These are phyloP conservation scores for Montifringilla adamsi DNA, from an alignment of 2,113 vertebrate genomes.

Conservation along the genomic window DNA sequence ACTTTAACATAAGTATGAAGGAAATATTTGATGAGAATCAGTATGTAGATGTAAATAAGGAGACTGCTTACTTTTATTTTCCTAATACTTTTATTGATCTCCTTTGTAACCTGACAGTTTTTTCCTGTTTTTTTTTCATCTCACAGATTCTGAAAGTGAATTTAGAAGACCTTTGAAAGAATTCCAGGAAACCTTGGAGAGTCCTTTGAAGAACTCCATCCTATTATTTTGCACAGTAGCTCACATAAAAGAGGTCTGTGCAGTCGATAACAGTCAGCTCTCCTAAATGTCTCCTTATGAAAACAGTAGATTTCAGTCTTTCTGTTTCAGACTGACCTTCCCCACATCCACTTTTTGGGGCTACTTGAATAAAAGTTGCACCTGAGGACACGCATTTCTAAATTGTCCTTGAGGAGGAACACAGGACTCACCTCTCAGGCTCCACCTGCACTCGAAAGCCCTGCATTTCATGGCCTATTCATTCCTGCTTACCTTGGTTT, in stretches of 20 bases:
- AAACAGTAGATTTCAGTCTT: background rate
- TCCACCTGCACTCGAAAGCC: fast-evolving
- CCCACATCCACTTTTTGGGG: background rate
- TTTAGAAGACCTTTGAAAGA: background rate
- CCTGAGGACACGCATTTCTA: background rate
- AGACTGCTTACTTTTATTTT: background rate
- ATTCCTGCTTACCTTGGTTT: background rate
- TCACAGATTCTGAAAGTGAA: background rate
- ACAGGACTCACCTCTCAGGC: background rate
- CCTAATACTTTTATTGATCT: background rate
- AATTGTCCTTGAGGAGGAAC: background rate
- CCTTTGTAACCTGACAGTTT: background rate
- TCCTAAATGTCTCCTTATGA: background rate
- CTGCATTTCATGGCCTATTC: background rate
- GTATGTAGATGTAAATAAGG: background rate
- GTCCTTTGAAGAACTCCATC: background rate
- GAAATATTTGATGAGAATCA: background rate
- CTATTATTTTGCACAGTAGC: background rate
- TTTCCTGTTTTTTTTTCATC: background rate
- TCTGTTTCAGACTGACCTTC: background rate
- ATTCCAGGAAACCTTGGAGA: background rate
- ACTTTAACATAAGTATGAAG: background rate
- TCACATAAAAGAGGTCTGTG: background rate
- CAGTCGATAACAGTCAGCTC: background rate
- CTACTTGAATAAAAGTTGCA: background rate